phyloP scores from a whole-genome alignment of 2,888 invertebrate species.

The Tenodera sinensis region DNA sequence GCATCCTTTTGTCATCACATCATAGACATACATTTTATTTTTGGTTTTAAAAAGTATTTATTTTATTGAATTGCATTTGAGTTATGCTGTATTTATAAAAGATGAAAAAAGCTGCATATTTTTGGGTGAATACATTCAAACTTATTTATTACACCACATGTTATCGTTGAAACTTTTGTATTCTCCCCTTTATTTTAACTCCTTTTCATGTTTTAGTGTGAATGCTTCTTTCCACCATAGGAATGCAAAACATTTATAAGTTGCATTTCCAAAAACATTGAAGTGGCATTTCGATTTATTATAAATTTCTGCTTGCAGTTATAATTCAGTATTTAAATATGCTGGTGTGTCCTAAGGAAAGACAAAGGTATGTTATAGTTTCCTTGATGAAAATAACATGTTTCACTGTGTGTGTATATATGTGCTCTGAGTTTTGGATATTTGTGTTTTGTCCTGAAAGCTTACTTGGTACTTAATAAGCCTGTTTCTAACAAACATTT shows the following conservation, averaged over 20 bases:
- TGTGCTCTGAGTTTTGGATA: too few species aligned
- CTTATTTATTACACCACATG: background rate
- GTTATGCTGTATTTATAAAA: background rate
- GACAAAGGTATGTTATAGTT: too few species aligned
- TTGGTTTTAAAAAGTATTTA: background rate
- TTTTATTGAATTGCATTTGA: background rate
- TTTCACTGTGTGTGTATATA: too few species aligned
- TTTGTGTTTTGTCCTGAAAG: too few species aligned
- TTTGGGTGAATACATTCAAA: background rate
- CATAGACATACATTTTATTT: background rate
- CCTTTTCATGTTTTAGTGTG: background rate
- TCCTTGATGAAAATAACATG: too few species aligned
- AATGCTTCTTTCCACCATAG: background rate
- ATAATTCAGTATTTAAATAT: too few species aligned
- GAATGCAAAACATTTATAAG: background rate
- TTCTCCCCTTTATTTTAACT: background rate
- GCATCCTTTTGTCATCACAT: background rate
- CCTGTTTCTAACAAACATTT: too few species aligned
- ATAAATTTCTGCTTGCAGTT: too few species aligned
- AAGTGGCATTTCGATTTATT: background rate
- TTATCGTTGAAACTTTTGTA: background rate
- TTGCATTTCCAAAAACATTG: background rate
- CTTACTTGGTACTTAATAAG: too few species aligned
- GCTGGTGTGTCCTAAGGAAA: too few species aligned
- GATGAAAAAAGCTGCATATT: background rate